These are phyloP conservation scores for Lasioglossum leucozonium DNA, from an alignment of 2,888 invertebrate genomes.

Conservation along the genomic window DNA sequence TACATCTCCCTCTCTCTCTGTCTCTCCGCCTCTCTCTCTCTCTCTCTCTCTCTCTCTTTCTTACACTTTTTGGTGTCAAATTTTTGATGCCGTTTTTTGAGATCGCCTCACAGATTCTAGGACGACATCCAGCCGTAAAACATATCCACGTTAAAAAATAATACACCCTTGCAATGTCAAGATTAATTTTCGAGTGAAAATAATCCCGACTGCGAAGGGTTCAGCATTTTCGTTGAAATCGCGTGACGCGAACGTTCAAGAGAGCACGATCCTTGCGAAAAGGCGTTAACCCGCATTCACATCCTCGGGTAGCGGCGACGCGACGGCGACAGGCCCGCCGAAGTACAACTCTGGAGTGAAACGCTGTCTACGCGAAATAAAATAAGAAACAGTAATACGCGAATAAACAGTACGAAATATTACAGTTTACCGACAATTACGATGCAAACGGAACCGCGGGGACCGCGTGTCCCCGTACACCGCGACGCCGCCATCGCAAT, in stretches of 20 bases:
- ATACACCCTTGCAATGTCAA: too few species aligned
- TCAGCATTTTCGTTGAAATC: not conserved
- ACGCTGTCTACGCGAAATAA: not conserved
- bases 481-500: constrained; percentile 3
- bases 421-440: constrained; percentile 15
- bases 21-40: too few species aligned
- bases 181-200: too few species aligned
- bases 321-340: not conserved
- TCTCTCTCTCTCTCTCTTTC: too few species aligned
- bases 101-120: too few species aligned
- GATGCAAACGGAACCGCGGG: constrained; percentile 12
- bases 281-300: not conserved
- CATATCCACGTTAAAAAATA: too few species aligned
- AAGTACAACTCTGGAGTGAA: not conserved
- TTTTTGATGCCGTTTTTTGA: too few species aligned
- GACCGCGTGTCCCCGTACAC: not conserved
- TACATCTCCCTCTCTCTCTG: too few species aligned
- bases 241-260: not conserved
- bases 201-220: too few species aligned
- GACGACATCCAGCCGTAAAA: too few species aligned
- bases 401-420: constrained; percentile 14
- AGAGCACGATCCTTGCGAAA: not conserved
- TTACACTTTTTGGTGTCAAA: too few species aligned
- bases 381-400: constrained; percentile 12
- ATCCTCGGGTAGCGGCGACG: not conserved